Conservation (phyloP, 2,888 invertebrate species). For the Omphaloscelis lunosa region DNA sequence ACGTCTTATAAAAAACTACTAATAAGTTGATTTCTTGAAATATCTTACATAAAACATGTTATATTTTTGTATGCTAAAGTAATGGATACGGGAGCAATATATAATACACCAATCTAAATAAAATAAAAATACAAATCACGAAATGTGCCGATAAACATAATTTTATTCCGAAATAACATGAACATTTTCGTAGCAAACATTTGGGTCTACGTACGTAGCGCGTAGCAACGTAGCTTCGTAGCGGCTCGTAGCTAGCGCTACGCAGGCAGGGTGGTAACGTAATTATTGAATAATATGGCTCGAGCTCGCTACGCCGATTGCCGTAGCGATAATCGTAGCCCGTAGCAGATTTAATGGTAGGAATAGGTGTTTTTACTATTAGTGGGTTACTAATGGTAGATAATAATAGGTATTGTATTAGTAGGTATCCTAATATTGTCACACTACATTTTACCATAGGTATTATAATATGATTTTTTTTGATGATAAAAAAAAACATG, state of each 20-base stretch:
- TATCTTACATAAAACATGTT: not conserved
- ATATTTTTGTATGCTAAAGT: not conserved
- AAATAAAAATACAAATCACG: conserved; percentile 31
- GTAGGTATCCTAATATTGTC: conserved; percentile 8
- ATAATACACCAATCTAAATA: conserved; percentile 30
- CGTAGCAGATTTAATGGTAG: conserved; percentile 54
- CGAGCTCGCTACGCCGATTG: conserved; percentile 53
- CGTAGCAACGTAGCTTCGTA: conserved; percentile 59
- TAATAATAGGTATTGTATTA: conserved; percentile 27
- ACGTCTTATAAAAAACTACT: no score
- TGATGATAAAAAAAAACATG: not conserved
- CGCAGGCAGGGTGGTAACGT: conserved; percentile 59
- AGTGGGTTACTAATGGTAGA: conserved; percentile 23
- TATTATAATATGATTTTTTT: not conserved
- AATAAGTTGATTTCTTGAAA: not conserved
- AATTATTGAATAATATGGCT: conserved; percentile 61
- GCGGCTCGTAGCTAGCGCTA: conserved; percentile 54
- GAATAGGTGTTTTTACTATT: conserved; percentile 48
- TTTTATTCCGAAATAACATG: conserved; percentile 47
- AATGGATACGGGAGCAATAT: conserved; percentile 11
- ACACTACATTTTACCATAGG: not conserved
- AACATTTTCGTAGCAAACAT: conserved; percentile 45
- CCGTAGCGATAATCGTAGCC: conserved; percentile 61
- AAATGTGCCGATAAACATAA: conserved; percentile 37
- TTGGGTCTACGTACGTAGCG: conserved; percentile 59